These are phyloP conservation scores for Diplodus puntazzo DNA, from an alignment of 2,797 vertebrate species.

Conservation along the genomic window DNA sequence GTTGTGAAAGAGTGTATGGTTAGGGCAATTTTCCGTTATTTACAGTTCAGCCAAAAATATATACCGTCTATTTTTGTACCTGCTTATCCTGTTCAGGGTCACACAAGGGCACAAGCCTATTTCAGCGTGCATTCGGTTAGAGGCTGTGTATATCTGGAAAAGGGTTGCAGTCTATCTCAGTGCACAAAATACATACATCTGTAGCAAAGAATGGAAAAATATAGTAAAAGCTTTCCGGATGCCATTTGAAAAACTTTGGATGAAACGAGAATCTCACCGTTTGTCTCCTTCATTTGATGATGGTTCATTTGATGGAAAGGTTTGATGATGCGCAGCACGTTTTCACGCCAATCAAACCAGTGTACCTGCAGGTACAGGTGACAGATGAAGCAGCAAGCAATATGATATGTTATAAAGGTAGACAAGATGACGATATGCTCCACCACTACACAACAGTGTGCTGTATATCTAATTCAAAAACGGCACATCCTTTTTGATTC, in stretches of 20 bases:
- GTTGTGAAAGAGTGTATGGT: slow-evolving; percentile 1
- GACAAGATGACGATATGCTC: background rate
- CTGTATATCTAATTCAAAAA: no score
- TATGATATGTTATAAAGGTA: background rate
- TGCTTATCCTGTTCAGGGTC: slow-evolving; percentile 24
- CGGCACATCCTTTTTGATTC: no score
- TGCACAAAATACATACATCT: slow-evolving; percentile 2
- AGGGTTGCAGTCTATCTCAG: slow-evolving; percentile 13
- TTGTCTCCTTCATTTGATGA: background rate
- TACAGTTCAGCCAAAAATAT: slow-evolving; percentile 22
- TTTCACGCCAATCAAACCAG: background rate
- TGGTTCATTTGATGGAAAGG: no score
- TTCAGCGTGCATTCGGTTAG: slow-evolving; percentile 16
- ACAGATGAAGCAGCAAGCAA: background rate
- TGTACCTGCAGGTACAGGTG: background rate
- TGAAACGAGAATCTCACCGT: background rate
- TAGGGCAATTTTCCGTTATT: background rate
- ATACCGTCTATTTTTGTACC: background rate
- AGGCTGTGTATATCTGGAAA: background rate
- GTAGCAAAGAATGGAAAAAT: slow-evolving; percentile 16
- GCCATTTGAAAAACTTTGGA: background rate
- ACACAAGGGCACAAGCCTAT: background rate
- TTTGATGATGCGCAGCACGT: background rate
- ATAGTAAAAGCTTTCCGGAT: background rate
- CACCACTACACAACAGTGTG: no score